A percentile compares a stretch with the other conserved stretches of the same genome.
Evolutionary conservation across 2,888 invertebrate species (phyloP).

Genomic region (Lasioglossum leucozonium): DNA sequence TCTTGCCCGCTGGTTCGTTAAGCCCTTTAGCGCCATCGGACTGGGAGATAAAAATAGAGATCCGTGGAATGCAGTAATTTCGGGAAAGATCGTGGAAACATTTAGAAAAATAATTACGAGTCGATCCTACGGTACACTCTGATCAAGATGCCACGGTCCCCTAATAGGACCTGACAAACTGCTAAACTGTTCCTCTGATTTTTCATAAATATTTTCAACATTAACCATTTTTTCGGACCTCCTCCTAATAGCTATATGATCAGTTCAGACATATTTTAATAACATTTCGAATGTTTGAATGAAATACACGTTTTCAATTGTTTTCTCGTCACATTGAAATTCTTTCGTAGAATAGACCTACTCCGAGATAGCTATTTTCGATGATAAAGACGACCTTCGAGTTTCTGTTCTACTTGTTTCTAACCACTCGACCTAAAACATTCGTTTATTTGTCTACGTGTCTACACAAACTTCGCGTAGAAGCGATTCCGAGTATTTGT

Average conservation of each 20-base stretch:
- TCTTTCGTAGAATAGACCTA: background rate
- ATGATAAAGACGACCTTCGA: background rate
- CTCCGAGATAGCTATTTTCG: background rate
- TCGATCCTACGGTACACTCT: background rate
- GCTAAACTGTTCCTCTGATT: no score
- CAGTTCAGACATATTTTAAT: no score
- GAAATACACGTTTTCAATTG: background rate
- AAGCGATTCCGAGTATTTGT: background rate
- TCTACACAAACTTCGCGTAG: background rate
- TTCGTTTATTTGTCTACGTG: background rate
- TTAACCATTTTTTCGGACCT: no score
- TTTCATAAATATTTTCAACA: no score
- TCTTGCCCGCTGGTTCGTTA: conserved; percentile 28
- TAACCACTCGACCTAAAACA: background rate
- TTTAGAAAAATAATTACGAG: conserved; percentile 15
- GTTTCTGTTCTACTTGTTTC: background rate
- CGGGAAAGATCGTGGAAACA: background rate
- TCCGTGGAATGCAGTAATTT: background rate
- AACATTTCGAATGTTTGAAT: background rate
- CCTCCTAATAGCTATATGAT: background rate
- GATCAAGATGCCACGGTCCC: background rate
- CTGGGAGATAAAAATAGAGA: conserved; percentile 6
- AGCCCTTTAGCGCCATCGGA: background rate
- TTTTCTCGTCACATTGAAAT: background rate
- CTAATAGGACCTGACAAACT: background rate